Evolutionary conservation across 1,140 invertebrate species (phyloP).

Genomic region (Paraescarpia echinospica): DNA sequence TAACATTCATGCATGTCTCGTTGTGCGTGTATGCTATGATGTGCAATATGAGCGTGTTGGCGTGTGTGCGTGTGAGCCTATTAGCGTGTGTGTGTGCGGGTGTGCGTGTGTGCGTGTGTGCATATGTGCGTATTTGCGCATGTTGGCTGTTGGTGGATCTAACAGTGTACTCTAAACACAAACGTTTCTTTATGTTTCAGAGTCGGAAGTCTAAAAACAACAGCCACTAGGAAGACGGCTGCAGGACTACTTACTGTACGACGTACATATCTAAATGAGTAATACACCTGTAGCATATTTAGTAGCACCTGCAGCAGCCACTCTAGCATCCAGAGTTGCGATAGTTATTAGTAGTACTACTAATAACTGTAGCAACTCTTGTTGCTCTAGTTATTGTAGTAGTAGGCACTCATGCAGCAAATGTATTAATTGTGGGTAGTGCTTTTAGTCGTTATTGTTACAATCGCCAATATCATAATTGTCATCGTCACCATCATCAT

Average conservation of each 20-base stretch:
- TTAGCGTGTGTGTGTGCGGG: background rate
- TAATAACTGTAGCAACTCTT: background rate
- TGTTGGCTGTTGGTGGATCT: background rate
- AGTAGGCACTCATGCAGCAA: background rate
- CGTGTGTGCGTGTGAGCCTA: background rate
- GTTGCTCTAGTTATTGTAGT: background rate
- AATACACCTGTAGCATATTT: no score
- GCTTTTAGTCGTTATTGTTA: background rate
- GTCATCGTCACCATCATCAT: background rate
- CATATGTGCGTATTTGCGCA: background rate
- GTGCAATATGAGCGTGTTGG: no score
- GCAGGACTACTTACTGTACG: background rate
- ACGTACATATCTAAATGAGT: background rate
- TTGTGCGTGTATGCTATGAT: background rate
- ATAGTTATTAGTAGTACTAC: background rate
- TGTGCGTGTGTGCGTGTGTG: background rate
- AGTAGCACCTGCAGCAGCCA: no score
- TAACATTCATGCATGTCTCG: background rate
- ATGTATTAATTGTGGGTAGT: background rate
- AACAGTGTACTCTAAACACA: background rate
- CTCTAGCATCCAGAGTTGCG: no score
- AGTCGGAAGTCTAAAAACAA: background rate
- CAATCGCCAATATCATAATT: background rate
- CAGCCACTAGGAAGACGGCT: background rate
- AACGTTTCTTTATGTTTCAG: background rate